phyloP scores from a whole-genome alignment of 2,888 invertebrate species.

The Drosophila emarginata region DNA sequence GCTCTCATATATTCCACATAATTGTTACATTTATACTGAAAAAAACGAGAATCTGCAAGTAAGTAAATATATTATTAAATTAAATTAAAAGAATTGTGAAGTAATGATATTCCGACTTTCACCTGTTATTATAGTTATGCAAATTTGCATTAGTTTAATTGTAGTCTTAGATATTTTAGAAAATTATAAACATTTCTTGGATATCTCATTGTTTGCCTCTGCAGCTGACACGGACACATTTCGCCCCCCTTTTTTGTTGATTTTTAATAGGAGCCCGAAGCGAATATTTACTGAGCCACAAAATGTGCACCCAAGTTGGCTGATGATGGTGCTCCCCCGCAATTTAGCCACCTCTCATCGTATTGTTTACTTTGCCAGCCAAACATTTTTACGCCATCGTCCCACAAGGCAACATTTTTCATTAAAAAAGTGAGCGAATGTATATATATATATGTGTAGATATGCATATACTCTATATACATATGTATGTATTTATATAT shows the following conservation, averaged over 20 bases:
- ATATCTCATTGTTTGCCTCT: not conserved
- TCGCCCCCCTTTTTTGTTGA: constrained; percentile 11
- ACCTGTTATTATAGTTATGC: not conserved
- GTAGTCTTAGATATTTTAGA: not conserved
- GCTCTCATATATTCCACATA: too few species aligned
- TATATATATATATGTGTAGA: not conserved
- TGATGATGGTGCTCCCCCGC: constrained; percentile 4
- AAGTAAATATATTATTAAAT: too few species aligned
- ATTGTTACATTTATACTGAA: too few species aligned
- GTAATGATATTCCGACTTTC: too few species aligned
- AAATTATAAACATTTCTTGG: not conserved
- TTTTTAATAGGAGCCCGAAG: constrained; percentile 28
- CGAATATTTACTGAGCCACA: constrained; percentile 47
- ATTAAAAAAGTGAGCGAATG: constrained; percentile 43
- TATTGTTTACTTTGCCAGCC: constrained; percentile 55
- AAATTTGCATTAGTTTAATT: not conserved
- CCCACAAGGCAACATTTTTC: constrained; percentile 64
- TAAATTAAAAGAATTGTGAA: too few species aligned
- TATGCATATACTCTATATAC: not conserved
- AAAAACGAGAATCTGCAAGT: too few species aligned
- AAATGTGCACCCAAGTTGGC: constrained; percentile 38
- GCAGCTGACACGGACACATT: constrained; percentile 5
- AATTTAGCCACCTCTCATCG: constrained; percentile 17
- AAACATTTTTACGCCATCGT: constrained; percentile 60
- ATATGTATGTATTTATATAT: not conserved